Evolutionary conservation across 2,113 vertebrate species (phyloP), one percentile per base, ranked within the genome.

Genomic region (Dasyornis broadbenti): DNA sequence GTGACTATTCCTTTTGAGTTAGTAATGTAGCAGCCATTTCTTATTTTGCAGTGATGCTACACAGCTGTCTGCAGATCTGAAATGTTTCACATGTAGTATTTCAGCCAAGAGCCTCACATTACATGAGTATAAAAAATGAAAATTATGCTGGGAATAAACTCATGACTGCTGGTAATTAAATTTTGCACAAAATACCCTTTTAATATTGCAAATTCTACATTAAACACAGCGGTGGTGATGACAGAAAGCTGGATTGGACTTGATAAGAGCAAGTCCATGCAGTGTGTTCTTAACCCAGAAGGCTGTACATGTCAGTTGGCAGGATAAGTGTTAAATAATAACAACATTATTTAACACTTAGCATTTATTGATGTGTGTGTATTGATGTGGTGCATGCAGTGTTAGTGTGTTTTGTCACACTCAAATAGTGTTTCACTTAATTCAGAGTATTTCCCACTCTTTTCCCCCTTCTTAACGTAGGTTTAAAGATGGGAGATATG

Each of bases 401-500:
- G 10, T 28, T 53, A 19, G 27, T 81, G 63, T 69, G 35, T 59
- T 86, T 61, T 91, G 57, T 63, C 44, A n/a, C 16, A 6, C 19
- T 75, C 33, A 15, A 53, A 18, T 19, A 39, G 20, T 47, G 31
- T 71, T 83, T 66, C 53, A 40, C 15, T 3, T 73, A 61, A 82
- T 17, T 53, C 44, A 95, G 65, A 61, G 16, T 72, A 40, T 93
- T 77, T 80, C 75, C 87, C 52, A 13, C 44, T 76, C 60, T 80
- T 39, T 15, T 30, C 20, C 28, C 28, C 27, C 49, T 31, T 76
- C 39, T 77, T 60, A 82, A 86, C 45, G 8, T 98, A 99, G 99
- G 98, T 98, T 97, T 97, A 98, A 98, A 98, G 98, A 98, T 97
- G 98, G 98, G 98, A 99, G 98, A 99, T 98, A 99, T 99, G 98